Evolutionary conservation across 2,888 invertebrate genomes (phyloP), one percentile per base, ranked within the genome.

Genomic region (Thera obeliscata): DNA sequence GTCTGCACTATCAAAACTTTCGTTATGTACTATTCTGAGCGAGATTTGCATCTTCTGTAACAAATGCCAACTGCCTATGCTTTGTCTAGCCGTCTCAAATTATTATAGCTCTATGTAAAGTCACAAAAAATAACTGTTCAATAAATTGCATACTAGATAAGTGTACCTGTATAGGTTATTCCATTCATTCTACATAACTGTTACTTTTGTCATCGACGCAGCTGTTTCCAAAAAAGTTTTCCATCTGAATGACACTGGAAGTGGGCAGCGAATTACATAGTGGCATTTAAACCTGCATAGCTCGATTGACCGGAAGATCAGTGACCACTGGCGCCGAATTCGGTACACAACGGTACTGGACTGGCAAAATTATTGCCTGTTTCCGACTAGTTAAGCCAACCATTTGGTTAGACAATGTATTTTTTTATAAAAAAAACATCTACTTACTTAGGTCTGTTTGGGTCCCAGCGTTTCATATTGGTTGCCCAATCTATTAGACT

Each of bases 311-410:
- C 92, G 93, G 92, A 93, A 92, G 91, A 92, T 88, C 91, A 87
- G 82, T 89, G 91, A 88, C 91, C 90, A 89, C 77, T 73, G 77
- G 65, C 77, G 74, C 87, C 87, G 82, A 91, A 90, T 90, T 92
- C 83, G 87, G 86, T 80, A 72, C 80, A 76, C 89, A 93, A 93
- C 93, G 92, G 93, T 87, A 92, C 89, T 79, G 79, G 65, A 74
- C 75, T 79, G 81, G 81, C 81, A 78, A 86, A 81, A 88, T 86
- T 87, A 86, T 85, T 83, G 83, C 78, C 80, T 75, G 79, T 78
- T 80, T 81, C 79, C 78, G 76, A 79, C 72, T 62, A 65, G 43
- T 63, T 71, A 72, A 72, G 61, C 71, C 71, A 68, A 73, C 71
- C 69, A 76, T 74, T 66, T 58, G 33, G 41, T 41, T 41, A 41